Base-by-base conservation (phyloP, 2,888 invertebrate species). In the Ommatoiulus sabulosus region DNA sequence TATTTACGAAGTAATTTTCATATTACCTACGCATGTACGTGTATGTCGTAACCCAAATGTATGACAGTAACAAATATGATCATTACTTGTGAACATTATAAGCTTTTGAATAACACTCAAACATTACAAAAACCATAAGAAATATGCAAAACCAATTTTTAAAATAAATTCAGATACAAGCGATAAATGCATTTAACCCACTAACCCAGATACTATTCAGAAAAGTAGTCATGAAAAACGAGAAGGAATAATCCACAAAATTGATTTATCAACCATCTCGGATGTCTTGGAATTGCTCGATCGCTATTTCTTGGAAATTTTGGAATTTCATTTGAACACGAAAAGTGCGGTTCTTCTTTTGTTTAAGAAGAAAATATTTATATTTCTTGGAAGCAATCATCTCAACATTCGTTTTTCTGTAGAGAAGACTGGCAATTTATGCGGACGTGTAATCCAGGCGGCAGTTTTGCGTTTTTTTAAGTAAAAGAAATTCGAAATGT, bases 241-340 rank as follows among this genome's bases (percentile, higher is more conserved):
- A 80, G 35, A 12, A 10, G 35, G 35, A 80, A 35, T 15, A 80
- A 35, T 12, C 12, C 3, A 35, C 3, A 43, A 80, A 80, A 80
- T 80, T 35, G 80, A 80, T 80, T 80, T 80, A 80, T 80, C 80
- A 80, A 15, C 35, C 35, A 57, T 57, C n/a, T 57, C 57, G n/a
- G 57, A 12, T 80, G 12, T 35, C 35, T 43, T 80, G 35, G 35
- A 12, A 80, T 80, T 80, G 20, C 35, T 35, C 10, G 35, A 80
- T 12, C 15, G 35, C 5, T 80, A 35, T 80, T 80, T 80, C 80
- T 7, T 35, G 80, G 80, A 80, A 80, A 35, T 80, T 24, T 24
- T 12, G 35, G 20, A n/a, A 1, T 52, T 52, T 10, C 35, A 80
- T 80, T 80, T 80, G 24, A 80, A 80, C 15, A 12, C 35, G 35